phyloP scores from a whole-genome alignment of 2,797 vertebrate species.

The Valencia hispanica region DNA sequence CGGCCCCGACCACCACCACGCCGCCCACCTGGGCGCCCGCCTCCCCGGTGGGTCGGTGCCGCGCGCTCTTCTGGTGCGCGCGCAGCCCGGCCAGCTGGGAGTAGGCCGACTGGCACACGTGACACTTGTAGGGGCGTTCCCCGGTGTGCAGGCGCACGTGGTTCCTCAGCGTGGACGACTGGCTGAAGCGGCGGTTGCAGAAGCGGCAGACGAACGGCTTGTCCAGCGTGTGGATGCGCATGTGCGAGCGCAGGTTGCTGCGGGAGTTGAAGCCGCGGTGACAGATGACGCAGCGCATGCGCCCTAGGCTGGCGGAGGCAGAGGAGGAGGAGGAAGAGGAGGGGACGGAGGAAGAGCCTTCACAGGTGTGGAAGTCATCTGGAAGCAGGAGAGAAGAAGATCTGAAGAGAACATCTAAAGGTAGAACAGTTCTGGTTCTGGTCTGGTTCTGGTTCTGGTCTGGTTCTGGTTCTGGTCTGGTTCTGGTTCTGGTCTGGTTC shows the following conservation, averaged over 20 bases:
- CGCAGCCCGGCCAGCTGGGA: slow-evolving; percentile 94
- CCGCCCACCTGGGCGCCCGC: slow-evolving; percentile 8
- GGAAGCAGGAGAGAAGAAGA: slow-evolving; percentile 16
- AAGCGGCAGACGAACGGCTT: slow-evolving; percentile 96
- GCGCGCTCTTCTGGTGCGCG: slow-evolving; percentile 95
- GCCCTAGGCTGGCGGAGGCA: slow-evolving; percentile 71
- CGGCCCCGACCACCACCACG: slow-evolving; percentile 28
- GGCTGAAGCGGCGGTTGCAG: slow-evolving; percentile 97
- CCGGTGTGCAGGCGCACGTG: slow-evolving; percentile 96
- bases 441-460: background rate
- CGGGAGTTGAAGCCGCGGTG: slow-evolving; percentile 97
- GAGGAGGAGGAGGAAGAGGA: slow-evolving; percentile 46
- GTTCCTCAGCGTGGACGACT: slow-evolving; percentile 95
- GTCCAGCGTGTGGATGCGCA: slow-evolving; percentile 98
- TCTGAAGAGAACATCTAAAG: background rate
- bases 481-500: background rate
- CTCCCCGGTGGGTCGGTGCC: slow-evolving; percentile 86
- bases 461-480: background rate
- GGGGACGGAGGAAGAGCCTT: slow-evolving; percentile 69
- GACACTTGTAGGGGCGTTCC: slow-evolving; percentile 95
- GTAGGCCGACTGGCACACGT: slow-evolving; percentile 96
- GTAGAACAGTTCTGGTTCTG: background rate
- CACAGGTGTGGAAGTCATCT: slow-evolving; percentile 92
- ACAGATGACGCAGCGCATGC: slow-evolving; percentile 97
- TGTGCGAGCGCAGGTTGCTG: slow-evolving; percentile 97